phyloP scores from a whole-genome alignment of 1,140 invertebrate genomes.

The Drosophila takahashii region DNA sequence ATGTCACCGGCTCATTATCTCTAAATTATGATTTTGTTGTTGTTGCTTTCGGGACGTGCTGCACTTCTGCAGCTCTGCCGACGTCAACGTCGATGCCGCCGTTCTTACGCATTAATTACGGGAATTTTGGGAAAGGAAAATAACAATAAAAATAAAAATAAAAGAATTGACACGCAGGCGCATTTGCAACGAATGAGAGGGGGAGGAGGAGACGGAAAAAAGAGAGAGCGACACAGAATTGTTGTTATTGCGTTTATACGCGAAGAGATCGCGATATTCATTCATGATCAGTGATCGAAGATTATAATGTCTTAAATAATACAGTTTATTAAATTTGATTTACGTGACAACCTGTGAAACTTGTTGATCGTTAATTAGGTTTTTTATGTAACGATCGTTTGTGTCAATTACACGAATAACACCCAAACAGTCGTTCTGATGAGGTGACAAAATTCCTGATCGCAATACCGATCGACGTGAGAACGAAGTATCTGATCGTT shows the following conservation, averaged over 20 bases:
- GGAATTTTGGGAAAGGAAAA: slow-evolving; percentile 55
- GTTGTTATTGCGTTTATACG: background rate
- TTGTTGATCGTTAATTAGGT: no score
- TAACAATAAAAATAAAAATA: slow-evolving; percentile 11
- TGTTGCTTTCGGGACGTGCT: slow-evolving; percentile 39
- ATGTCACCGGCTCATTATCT: slow-evolving; percentile 36
- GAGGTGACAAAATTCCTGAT: slow-evolving; percentile 36
- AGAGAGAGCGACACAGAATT: slow-evolving; percentile 5
- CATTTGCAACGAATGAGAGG: slow-evolving; percentile 5
- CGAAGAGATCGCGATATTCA: background rate
- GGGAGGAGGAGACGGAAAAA: slow-evolving; percentile 9
- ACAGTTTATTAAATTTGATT: no score
- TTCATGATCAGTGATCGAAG: background rate
- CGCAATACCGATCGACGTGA: slow-evolving; percentile 34
- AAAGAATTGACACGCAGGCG: slow-evolving; percentile 29
- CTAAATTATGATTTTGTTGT: slow-evolving; percentile 12
- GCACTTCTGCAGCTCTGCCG: slow-evolving; percentile 28
- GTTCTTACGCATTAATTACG: slow-evolving; percentile 74
- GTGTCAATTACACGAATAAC: background rate
- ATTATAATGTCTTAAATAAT: no score
- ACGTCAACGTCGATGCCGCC: background rate
- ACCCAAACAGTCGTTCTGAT: slow-evolving; percentile 7
- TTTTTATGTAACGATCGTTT: background rate
- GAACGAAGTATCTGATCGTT: slow-evolving; percentile 20
- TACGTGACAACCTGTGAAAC: no score